These are phyloP conservation scores for Sycophila texana DNA, from an alignment of 2,888 invertebrate species.

Conservation along the genomic window DNA sequence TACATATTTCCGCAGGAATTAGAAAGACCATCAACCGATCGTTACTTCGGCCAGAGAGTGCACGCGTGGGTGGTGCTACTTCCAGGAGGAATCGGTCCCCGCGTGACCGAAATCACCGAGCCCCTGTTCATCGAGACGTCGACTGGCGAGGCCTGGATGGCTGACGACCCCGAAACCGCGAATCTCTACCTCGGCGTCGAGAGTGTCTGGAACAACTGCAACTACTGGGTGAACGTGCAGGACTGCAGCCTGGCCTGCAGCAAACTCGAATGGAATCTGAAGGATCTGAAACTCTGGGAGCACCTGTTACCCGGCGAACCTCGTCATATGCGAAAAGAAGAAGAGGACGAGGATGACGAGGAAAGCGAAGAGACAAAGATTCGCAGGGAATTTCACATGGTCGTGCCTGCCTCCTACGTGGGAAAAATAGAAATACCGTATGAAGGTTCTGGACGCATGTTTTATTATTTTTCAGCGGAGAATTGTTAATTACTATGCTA, in stretches of 20 bases:
- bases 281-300: slow-evolving; percentile 82
- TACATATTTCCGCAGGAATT: slow-evolving; percentile 77
- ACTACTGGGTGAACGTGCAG: slow-evolving; percentile 88
- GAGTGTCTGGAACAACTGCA: slow-evolving; percentile 89
- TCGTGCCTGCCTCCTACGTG: slow-evolving; percentile 87
- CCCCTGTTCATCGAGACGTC: slow-evolving; percentile 91
- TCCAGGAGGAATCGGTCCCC: slow-evolving; percentile 1
- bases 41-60: slow-evolving; percentile 82
- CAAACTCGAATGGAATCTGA: slow-evolving; percentile 81
- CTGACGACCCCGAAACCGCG: slow-evolving; percentile 78
- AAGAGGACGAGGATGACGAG: slow-evolving; percentile 78
- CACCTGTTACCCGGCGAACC: slow-evolving; percentile 85
- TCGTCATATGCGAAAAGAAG: slow-evolving; percentile 72
- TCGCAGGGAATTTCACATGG: slow-evolving; percentile 80
- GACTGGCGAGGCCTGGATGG: slow-evolving; percentile 79
- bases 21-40: slow-evolving; percentile 82
- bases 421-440: slow-evolving; percentile 79
- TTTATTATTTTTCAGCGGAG: neutral
- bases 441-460: slow-evolving; percentile 74
- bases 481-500: neutral
- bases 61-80: slow-evolving; percentile 91
- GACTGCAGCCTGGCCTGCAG: slow-evolving; percentile 76
- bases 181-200: slow-evolving; percentile 86
- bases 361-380: slow-evolving; percentile 78
- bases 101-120: slow-evolving; percentile 77